Evolutionary conservation across 2,797 vertebrate species (phyloP).

Genomic region (Cryptoblepharus egeriae): DNA sequence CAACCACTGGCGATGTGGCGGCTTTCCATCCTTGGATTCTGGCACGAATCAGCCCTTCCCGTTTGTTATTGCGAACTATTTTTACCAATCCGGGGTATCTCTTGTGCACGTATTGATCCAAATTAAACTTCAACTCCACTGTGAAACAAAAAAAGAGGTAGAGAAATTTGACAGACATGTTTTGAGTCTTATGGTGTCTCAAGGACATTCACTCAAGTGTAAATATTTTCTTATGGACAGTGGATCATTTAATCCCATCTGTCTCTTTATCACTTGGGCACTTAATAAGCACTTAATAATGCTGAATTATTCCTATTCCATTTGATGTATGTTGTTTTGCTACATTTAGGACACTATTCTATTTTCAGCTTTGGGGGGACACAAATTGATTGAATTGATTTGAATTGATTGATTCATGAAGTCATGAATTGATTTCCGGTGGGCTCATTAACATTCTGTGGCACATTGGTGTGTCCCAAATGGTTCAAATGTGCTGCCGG

Average conservation of each 20-base stretch:
- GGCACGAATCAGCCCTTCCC: conserved; percentile 95
- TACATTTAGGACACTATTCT: too few species aligned
- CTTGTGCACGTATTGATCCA: conserved; percentile 95
- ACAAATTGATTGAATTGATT: too few species aligned
- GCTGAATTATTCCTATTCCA: too few species aligned
- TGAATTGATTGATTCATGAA: too few species aligned
- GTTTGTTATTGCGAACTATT: conserved; percentile 91
- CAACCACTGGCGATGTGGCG: conserved; percentile 89
- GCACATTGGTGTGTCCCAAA: too few species aligned
- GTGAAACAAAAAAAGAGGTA: conserved; percentile 21
- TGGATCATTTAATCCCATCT: not conserved
- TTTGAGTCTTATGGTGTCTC: rapidly evolving
- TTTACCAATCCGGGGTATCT: conserved; percentile 95
- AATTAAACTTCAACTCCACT: conserved; percentile 95
- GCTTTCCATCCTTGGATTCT: conserved; percentile 96
- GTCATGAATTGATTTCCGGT: too few species aligned
- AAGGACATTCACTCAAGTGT: not conserved
- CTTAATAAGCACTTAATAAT: too few species aligned
- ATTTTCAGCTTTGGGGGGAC: too few species aligned
- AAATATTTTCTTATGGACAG: not conserved
- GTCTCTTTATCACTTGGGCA: not conserved
- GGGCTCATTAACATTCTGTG: too few species aligned
- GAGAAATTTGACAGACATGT: not conserved
- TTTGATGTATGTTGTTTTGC: too few species aligned
- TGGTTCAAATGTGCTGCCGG: too few species aligned